phyloP scores from a whole-genome alignment of 2,113 vertebrate species.

The Brachyhypopomus gauderio region DNA sequence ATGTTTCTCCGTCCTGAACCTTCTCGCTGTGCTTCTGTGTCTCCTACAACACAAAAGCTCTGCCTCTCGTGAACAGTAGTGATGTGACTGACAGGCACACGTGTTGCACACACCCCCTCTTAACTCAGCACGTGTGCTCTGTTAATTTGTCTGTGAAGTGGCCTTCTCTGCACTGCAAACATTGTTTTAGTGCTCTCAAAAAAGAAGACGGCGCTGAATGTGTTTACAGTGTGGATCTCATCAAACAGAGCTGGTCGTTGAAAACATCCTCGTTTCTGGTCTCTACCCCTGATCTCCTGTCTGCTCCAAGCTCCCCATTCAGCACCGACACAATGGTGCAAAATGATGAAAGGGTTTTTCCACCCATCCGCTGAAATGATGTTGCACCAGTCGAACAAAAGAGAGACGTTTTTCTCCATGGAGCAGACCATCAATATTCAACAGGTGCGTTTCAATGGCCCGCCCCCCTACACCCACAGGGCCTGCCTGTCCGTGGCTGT shows the following conservation, averaged over 20 bases:
- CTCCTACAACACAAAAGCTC: conserved; percentile 43
- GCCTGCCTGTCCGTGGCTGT: conserved; percentile 51
- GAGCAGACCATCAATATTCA: conserved; percentile 80
- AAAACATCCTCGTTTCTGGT: conserved; percentile 14
- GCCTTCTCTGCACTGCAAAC: conserved; percentile 91
- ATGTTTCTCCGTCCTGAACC: conserved; percentile 54
- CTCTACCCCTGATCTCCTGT: conserved; percentile 5
- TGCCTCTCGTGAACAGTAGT: no score
- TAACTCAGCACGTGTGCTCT: not conserved
- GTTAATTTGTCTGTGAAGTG: conserved; percentile 79
- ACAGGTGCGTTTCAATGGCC: conserved; percentile 66
- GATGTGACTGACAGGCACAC: no score
- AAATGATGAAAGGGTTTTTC: conserved; percentile 24
- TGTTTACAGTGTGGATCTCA: conserved; percentile 30
- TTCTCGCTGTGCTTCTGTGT: conserved; percentile 55
- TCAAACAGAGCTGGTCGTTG: conserved; percentile 23
- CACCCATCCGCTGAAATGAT: conserved; percentile 59
- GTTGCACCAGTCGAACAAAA: conserved; percentile 68
- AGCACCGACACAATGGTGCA: conserved; percentile 12
- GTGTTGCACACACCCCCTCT: no score
- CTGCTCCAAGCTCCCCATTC: conserved; percentile 10
- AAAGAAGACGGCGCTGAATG: conserved; percentile 51
- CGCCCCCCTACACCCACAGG: conserved; percentile 48
- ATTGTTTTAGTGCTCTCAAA: conserved; percentile 70
- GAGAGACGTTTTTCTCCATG: conserved; percentile 76